Base-by-base conservation (phyloP, 2,797 vertebrate species). In the Staurois parvus region DNA sequence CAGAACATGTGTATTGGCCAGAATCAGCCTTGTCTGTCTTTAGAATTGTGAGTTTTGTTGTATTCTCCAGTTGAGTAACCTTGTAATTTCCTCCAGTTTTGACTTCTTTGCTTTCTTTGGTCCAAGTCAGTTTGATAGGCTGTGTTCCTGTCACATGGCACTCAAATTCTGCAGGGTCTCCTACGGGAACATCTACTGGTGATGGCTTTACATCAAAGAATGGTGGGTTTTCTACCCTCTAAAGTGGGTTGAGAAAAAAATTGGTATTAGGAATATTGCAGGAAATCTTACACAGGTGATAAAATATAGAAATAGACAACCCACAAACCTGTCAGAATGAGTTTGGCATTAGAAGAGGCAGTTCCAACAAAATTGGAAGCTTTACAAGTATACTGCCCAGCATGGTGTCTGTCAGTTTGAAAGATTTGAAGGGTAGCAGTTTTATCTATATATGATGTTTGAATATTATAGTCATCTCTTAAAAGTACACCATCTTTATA, bases 101-200 rank as follows among this genome's bases (percentile, higher is more conserved):
- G 73, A 99, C 97, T 86, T 99, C 98, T 88, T 97, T 98, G 85
- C 98, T 97, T 88, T 99, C 97, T 92, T 99, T 99, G 85, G 97
- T 97, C 98, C 98, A 99, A 6, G 95, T 97, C 86, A 99, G 94
- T 89, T 97, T 95, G 81, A 99, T 97, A 62, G 98, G 97, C 87
- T 95, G 92, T 29, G 98, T 94, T 89, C 98, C 98, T 0, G 93
- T 97, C 90, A 98, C 93, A 76, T 98, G 98, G 89, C 98, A 99
- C 89, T 98, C 96, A 92, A 99, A 96, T 89, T 97, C 96, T 86
- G 97, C 95, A 89, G 94, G 94, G 92, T 98, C 96, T 80, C 98
- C 98, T 85, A 97, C 96, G 52, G 95, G 96, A 84, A 97, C 96
- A 83, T 98, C 96, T 90, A 96, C 93, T 72, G 97, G 96, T 74